phyloP scores from a whole-genome alignment of 53 echinoderm and acorn worm species.

The Echinometra lucunter region DNA sequence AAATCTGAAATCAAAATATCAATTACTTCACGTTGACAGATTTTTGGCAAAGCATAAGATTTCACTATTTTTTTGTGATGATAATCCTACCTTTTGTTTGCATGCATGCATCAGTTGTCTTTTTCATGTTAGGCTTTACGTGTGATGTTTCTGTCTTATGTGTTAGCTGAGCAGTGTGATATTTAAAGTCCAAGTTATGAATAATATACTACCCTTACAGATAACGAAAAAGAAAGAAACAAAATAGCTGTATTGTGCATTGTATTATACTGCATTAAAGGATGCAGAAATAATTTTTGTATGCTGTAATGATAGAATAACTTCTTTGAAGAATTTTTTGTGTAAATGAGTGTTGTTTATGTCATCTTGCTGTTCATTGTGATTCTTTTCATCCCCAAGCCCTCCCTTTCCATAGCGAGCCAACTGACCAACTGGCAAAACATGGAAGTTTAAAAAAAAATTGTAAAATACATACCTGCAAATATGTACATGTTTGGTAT shows the following conservation, averaged over 20 bases:
- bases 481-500: no score
- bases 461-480: no score
- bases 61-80: background rate
- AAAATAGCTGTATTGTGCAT: background rate
- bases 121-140: background rate
- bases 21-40: background rate
- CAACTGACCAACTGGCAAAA: background rate
- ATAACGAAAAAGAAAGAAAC: background rate
- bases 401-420: background rate
- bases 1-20: background rate
- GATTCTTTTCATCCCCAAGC: background rate
- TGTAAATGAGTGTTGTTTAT: background rate
- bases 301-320: background rate
- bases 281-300: background rate
- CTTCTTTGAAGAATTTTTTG: background rate
- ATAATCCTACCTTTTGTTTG: background rate
- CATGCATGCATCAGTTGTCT: constrained; percentile 20
- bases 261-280: background rate
- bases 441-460: background rate
- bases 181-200: background rate
- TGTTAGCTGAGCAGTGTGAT: background rate
- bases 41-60: constrained; percentile 13
- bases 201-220: background rate
- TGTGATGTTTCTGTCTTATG: background rate
- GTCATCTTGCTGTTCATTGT: background rate